These are phyloP conservation scores for Sesamia inferens DNA, from an alignment of 2,888 invertebrate genomes.

Conservation along the genomic window DNA sequence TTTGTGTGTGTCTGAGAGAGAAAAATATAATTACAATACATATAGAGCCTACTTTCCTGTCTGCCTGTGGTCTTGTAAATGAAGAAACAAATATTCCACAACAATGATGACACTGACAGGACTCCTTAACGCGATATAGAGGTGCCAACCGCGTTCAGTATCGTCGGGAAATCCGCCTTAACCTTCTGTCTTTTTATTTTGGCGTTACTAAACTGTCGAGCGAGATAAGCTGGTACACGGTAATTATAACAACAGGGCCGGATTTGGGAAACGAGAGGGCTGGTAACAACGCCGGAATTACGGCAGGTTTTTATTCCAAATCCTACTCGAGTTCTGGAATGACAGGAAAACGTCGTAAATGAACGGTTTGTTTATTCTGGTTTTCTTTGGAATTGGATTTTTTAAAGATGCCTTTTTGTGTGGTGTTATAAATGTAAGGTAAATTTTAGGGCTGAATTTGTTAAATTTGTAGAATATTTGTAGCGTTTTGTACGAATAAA, in stretches of 20 bases:
- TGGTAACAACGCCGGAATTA: conserved; percentile 8
- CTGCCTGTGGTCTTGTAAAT: background rate
- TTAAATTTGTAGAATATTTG: too few species aligned
- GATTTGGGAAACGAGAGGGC: conserved; percentile 25
- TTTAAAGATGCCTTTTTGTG: background rate
- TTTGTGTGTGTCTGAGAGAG: too few species aligned
- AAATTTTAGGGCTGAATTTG: background rate
- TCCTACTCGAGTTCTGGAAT: conserved; percentile 35
- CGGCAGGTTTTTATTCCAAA: conserved; percentile 42
- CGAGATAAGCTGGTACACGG: conserved; percentile 50
- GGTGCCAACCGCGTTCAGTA: background rate
- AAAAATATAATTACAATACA: too few species aligned
- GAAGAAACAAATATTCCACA: background rate
- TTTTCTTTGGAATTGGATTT: conserved; percentile 28
- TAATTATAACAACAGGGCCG: conserved; percentile 48
- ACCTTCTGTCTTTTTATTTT: conserved; percentile 7
- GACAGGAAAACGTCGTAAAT: conserved; percentile 39
- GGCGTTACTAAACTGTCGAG: conserved; percentile 14
- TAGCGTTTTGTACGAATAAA: too few species aligned
- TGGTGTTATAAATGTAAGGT: background rate
- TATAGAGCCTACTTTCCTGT: too few species aligned
- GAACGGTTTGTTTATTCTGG: conserved; percentile 20
- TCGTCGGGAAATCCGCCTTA: background rate
- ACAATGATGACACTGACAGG: background rate
- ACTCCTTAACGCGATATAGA: background rate